phyloP scores from a whole-genome alignment of 2,113 vertebrate species.

The Capreolus pygargus region DNA sequence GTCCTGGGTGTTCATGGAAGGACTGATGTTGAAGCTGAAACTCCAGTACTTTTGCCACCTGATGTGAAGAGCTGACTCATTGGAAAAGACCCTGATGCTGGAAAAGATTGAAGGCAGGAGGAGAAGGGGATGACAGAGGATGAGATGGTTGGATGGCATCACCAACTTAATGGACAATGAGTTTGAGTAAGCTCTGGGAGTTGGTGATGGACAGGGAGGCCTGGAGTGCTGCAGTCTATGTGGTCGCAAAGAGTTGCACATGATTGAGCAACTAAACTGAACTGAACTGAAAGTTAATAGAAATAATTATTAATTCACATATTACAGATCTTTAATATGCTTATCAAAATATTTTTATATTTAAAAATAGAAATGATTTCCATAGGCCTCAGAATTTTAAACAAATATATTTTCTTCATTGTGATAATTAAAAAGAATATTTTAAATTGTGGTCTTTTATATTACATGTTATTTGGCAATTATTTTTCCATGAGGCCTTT shows the following conservation, averaged over 20 bases:
- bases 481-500: neutral
- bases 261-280: neutral
- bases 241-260: neutral
- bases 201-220: neutral
- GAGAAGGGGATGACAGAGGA: neutral
- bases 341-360: neutral
- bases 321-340: neutral
- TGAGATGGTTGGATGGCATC: neutral
- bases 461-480: neutral
- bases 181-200: neutral
- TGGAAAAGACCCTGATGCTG: neutral
- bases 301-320: neutral
- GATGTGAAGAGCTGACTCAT: neutral
- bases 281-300: neutral
- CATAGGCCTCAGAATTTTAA: neutral
- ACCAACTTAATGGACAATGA: neutral
- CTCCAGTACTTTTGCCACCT: neutral
- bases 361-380: conserved; percentile 16
- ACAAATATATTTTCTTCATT: neutral
- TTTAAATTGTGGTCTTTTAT: neutral
- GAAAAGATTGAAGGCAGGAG: neutral
- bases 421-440: neutral
- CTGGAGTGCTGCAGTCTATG: neutral
- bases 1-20: neutral
- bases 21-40: neutral